Conservation (phyloP, 1,140 invertebrate species). For the Doryteuthis pealeii region DNA sequence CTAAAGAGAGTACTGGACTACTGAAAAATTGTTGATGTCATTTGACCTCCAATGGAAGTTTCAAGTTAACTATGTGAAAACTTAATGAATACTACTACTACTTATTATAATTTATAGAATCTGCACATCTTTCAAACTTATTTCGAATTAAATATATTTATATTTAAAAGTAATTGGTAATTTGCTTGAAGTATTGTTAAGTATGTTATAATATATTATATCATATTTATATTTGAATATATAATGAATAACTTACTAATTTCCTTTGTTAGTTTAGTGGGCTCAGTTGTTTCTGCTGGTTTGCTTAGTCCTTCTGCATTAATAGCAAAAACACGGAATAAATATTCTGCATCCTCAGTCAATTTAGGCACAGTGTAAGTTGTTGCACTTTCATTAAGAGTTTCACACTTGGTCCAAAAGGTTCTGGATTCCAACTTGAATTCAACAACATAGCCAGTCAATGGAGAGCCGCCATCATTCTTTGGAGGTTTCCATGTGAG, state of each 20-base stretch:
- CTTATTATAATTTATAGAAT: too few species aligned
- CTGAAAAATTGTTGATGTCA: too few species aligned
- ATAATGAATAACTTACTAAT: slow-evolving; percentile 78
- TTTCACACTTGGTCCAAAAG: slow-evolving; percentile 83
- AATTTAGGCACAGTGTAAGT: slow-evolving; percentile 35
- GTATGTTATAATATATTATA: too few species aligned
- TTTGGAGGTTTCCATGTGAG: slow-evolving; percentile 51
- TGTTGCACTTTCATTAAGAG: slow-evolving; percentile 60
- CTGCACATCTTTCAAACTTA: too few species aligned
- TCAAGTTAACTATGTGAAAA: too few species aligned
- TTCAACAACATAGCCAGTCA: slow-evolving; percentile 53
- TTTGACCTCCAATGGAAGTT: too few species aligned
- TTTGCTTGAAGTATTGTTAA: too few species aligned
- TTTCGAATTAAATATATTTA: too few species aligned
- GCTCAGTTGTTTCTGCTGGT: slow-evolving; percentile 84
- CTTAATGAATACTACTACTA: too few species aligned
- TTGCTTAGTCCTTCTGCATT: slow-evolving; percentile 91
- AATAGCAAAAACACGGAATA: slow-evolving; percentile 77
- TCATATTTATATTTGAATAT: too few species aligned
- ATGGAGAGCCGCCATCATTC: slow-evolving; percentile 47
- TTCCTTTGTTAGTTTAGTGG: slow-evolving; percentile 90
- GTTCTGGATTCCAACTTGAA: slow-evolving; percentile 66
- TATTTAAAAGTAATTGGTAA: too few species aligned
- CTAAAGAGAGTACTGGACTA: too few species aligned
- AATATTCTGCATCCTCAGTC: slow-evolving; percentile 38